These are phyloP conservation scores for Amphibalanus amphitrite DNA, from an alignment of 1,140 invertebrate genomes.

Conservation along the genomic window DNA sequence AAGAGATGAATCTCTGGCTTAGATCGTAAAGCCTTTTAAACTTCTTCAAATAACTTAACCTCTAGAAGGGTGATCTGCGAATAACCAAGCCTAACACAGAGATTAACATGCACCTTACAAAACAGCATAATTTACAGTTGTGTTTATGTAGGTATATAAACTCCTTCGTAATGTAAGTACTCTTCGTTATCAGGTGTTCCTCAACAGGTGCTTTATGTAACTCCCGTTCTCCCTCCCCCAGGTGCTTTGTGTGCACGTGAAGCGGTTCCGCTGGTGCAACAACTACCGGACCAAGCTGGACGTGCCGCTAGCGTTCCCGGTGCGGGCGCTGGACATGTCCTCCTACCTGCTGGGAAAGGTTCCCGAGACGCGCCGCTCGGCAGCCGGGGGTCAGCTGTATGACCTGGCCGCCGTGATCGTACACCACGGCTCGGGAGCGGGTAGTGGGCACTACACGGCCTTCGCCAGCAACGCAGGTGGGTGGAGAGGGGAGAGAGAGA, in stretches of 20 bases:
- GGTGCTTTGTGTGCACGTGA: slow-evolving; percentile 67
- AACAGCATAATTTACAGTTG: no score
- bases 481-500: slow-evolving; percentile 9
- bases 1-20: no score
- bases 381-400: slow-evolving; percentile 44
- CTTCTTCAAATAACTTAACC: no score
- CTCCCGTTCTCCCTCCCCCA: slow-evolving; percentile 23
- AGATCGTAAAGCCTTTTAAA: no score
- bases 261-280: slow-evolving; percentile 68
- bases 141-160: no score
- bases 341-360: slow-evolving; percentile 49
- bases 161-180: no score
- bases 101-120: no score
- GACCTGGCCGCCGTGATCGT: slow-evolving; percentile 70
- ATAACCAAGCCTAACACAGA: no score
- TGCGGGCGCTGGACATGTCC: slow-evolving; percentile 59
- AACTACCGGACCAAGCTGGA: slow-evolving; percentile 62
- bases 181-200: no score
- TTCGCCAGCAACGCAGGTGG: slow-evolving; percentile 57
- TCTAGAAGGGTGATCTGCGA: no score
- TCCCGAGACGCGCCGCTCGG: slow-evolving; percentile 43
- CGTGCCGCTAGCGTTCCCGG: slow-evolving; percentile 57
- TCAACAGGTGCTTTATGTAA: no score
- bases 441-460: slow-evolving; percentile 69
- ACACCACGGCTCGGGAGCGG: slow-evolving; percentile 64